These are phyloP conservation scores for Drepanosiphum platanoidis DNA, from an alignment of 2,888 invertebrate species.

Conservation along the genomic window DNA sequence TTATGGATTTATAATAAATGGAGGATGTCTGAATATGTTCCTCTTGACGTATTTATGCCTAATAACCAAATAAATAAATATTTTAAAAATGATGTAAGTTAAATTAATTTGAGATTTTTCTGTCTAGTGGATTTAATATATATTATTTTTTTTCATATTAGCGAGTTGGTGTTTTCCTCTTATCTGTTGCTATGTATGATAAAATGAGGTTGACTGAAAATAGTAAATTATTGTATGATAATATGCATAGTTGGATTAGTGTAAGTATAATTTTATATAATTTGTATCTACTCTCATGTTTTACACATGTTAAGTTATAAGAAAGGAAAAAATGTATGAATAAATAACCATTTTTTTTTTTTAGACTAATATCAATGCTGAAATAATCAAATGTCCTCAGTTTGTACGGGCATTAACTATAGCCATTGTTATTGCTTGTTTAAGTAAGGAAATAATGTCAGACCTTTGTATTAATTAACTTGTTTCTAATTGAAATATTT, in stretches of 20 bases:
- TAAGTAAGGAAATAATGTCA: slow-evolving; percentile 68
- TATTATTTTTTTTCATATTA: slow-evolving; percentile 1
- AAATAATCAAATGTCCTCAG: slow-evolving; percentile 73
- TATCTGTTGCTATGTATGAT: slow-evolving; percentile 53
- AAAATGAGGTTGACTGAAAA: slow-evolving; percentile 49
- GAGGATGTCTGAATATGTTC: slow-evolving; percentile 43
- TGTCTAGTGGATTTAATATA: neutral
- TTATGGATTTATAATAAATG: slow-evolving; percentile 57
- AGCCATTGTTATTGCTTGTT: slow-evolving; percentile 77
- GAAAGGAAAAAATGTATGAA: too few relatives aligned
- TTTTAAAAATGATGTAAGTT: slow-evolving; percentile 54
- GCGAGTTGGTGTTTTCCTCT: slow-evolving; percentile 52
- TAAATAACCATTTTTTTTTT: neutral
- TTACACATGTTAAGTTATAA: too few relatives aligned
- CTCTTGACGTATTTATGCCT: slow-evolving; percentile 46
- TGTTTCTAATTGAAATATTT: slow-evolving; percentile 29
- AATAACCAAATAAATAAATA: slow-evolving; percentile 39
- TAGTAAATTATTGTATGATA: slow-evolving; percentile 38
- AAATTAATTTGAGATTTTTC: neutral
- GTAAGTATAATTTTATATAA: slow-evolving; percentile 24
- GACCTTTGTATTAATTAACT: neutral
- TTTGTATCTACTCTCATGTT: too few relatives aligned
- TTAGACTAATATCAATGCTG: slow-evolving; percentile 75
- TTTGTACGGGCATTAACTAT: slow-evolving; percentile 81
- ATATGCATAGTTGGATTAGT: slow-evolving; percentile 46